phyloP scores from a whole-genome alignment of 2,888 invertebrate species.

The Noctua comes region DNA sequence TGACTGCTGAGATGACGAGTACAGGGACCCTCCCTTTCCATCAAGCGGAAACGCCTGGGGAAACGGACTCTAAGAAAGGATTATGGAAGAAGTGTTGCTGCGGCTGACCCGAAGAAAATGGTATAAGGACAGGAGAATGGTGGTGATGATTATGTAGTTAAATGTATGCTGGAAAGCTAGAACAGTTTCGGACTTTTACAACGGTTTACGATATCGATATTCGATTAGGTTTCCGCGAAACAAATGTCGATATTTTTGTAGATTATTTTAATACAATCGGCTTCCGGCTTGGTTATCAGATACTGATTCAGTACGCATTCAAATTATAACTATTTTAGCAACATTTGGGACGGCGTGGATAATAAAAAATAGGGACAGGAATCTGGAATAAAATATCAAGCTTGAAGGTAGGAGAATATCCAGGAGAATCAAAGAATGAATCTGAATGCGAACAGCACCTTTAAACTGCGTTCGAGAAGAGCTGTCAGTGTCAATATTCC shows the following conservation, averaged over 20 bases:
- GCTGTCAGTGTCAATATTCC: neutral
- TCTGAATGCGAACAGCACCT: neutral
- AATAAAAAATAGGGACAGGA: neutral
- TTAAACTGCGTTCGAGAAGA: neutral
- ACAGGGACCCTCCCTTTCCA: neutral
- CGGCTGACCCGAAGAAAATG: neutral
- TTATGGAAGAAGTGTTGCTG: neutral
- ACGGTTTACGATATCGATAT: neutral
- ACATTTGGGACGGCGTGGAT: neutral
- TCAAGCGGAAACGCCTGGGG: neutral
- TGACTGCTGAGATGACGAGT: neutral
- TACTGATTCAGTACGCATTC: neutral
- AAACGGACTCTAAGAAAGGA: neutral
- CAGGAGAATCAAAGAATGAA: neutral
- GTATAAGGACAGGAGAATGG: neutral
- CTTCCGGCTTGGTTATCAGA: constrained; percentile 1
- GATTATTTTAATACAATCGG: neutral
- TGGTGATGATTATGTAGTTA: neutral
- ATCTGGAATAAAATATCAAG: neutral
- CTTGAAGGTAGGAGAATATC: neutral
- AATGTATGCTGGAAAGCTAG: neutral
- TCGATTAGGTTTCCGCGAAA: constrained; percentile 12
- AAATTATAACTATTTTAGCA: neutral
- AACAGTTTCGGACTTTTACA: neutral
- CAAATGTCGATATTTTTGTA: neutral